phyloP scores from a whole-genome alignment of 2,797 vertebrate species.

The Cetoscarus ocellatus region DNA sequence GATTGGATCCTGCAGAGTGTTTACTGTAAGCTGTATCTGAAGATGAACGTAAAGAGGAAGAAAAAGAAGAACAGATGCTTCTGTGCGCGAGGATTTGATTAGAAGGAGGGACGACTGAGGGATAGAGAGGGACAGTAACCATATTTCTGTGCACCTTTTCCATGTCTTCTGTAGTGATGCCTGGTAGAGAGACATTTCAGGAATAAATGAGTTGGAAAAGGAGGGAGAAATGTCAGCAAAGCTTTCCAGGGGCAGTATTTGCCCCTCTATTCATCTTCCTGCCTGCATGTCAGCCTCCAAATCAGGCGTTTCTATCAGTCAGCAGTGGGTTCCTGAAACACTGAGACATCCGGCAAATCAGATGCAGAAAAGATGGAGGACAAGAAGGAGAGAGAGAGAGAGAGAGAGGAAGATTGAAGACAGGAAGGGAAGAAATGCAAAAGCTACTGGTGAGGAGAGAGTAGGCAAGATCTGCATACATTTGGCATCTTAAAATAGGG shows the following conservation, averaged over 20 bases:
- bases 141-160: slow-evolving; percentile 39
- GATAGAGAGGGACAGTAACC: slow-evolving; percentile 12
- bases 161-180: slow-evolving; percentile 32
- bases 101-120: slow-evolving; percentile 18
- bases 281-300: slow-evolving; percentile 43
- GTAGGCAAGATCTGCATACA: slow-evolving; percentile 40
- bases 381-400: background rate
- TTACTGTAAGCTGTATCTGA: slow-evolving; percentile 46
- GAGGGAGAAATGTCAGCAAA: slow-evolving; percentile 34
- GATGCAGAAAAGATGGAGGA: slow-evolving; percentile 42
- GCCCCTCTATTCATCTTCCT: slow-evolving; percentile 41
- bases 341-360: slow-evolving; percentile 38
- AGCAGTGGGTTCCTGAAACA: slow-evolving; percentile 54
- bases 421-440: slow-evolving; percentile 6
- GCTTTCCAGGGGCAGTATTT: slow-evolving; percentile 51
- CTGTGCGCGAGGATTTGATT: background rate
- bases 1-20: slow-evolving; percentile 54
- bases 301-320: slow-evolving; percentile 72
- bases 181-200: slow-evolving; percentile 30
- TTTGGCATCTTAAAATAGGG: slow-evolving; percentile 57
- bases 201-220: slow-evolving; percentile 10
- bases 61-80: slow-evolving; percentile 7
- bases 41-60: slow-evolving; percentile 13
- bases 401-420: slow-evolving; percentile 1
- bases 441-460: slow-evolving; percentile 21